phyloP scores from a whole-genome alignment of 2,888 invertebrate genomes.

The Leptinotarsa haldemani region DNA sequence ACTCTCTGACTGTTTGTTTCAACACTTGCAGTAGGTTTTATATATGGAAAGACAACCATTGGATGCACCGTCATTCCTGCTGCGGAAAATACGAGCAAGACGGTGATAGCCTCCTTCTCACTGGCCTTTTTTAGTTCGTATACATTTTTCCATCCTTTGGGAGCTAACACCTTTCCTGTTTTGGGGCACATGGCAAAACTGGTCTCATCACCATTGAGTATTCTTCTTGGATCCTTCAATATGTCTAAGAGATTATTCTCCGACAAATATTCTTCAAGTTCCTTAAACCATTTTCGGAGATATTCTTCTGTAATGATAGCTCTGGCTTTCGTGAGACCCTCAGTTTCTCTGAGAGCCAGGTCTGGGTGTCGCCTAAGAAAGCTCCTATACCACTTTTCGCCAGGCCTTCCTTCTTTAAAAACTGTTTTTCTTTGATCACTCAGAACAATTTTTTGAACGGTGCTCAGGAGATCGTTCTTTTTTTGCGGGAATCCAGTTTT shows the following conservation, averaged over 20 bases:
- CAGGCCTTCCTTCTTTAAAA: constrained; percentile 47
- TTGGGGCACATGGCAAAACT: constrained; percentile 46
- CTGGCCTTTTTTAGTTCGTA: constrained; percentile 47
- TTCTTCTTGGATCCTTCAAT: constrained; percentile 35
- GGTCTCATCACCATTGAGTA: constrained; percentile 51
- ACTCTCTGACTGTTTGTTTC: constrained; percentile 27
- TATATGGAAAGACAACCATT: constrained; percentile 39
- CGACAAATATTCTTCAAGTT: constrained; percentile 43
- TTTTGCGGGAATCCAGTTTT: constrained; percentile 46
- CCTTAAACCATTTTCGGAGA: constrained; percentile 49
- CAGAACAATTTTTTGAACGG: constrained; percentile 35
- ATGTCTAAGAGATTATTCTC: constrained; percentile 35
- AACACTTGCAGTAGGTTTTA: constrained; percentile 38
- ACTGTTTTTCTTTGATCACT: constrained; percentile 30
- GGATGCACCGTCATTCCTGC: constrained; percentile 42
- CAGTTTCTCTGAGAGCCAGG: constrained; percentile 44
- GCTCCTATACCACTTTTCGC: constrained; percentile 51
- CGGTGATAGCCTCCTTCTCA: constrained; percentile 50
- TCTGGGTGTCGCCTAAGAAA: constrained; percentile 52
- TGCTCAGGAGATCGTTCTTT: constrained; percentile 38
- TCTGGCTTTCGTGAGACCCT: constrained; percentile 49
- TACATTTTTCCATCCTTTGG: constrained; percentile 51
- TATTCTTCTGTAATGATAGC: constrained; percentile 49
- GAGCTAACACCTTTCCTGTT: constrained; percentile 45
- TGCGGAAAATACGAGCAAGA: constrained; percentile 52